Conservation (phyloP, 2,797 vertebrate genomes). For the Lepus townsendii region DNA sequence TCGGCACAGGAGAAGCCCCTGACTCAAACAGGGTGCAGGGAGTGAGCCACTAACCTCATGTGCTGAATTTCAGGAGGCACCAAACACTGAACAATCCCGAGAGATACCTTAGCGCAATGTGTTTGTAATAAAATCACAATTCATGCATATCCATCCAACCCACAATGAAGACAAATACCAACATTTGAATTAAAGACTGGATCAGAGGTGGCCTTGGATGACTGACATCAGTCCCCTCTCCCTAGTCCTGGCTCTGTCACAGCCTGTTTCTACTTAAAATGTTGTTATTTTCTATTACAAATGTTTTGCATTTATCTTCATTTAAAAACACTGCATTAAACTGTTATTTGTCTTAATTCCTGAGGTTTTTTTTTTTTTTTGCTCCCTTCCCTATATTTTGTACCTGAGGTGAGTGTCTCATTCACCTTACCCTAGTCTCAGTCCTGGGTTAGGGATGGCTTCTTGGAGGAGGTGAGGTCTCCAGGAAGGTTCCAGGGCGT, state of each 20-base stretch:
- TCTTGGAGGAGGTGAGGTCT: background rate
- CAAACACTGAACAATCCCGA: background rate
- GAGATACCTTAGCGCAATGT: background rate
- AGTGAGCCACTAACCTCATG: background rate
- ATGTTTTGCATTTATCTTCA: background rate
- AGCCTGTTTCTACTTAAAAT: background rate
- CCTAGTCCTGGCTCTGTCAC: background rate
- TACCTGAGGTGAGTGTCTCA: background rate
- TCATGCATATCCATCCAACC: background rate
- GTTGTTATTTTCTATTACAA: background rate
- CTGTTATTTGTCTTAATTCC: background rate
- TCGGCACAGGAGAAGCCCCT: no score
- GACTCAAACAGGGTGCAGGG: background rate
- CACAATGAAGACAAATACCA: background rate
- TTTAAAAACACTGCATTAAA: background rate
- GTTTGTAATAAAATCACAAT: background rate
- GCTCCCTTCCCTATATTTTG: background rate
- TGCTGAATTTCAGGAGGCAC: background rate
- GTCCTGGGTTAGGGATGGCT: background rate
- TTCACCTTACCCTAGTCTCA: background rate
- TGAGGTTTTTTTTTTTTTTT: background rate
- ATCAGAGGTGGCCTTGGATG: background rate
- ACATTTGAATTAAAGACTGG: constrained; percentile 4
- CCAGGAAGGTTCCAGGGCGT: background rate
- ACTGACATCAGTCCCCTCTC: background rate